Evolutionary conservation across 2,113 vertebrate genomes (phyloP).

Genomic region (Solea senegalensis): DNA sequence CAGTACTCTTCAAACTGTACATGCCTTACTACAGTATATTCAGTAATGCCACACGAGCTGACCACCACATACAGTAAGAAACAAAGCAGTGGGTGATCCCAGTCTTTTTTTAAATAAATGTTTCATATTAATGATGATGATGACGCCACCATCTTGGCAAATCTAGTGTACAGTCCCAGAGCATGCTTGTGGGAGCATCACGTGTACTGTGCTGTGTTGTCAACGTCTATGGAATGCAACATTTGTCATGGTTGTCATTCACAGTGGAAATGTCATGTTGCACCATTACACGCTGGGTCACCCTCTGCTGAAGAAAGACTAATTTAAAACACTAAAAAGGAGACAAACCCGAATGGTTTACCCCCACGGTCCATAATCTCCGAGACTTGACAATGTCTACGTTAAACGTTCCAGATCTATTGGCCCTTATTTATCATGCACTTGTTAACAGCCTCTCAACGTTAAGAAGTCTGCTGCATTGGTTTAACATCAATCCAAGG

Average conservation of each 20-base stretch:
- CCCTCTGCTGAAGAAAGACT: slow-evolving; percentile 43
- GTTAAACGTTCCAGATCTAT: too few relatives aligned
- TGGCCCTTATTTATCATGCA: slow-evolving; percentile 68
- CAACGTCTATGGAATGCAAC: slow-evolving; percentile 79
- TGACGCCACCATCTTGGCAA: slow-evolving; percentile 56
- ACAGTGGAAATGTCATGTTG: slow-evolving; percentile 65
- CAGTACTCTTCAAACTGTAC: slow-evolving; percentile 68
- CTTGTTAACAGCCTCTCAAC: slow-evolving; percentile 1
- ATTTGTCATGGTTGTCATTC: slow-evolving; percentile 73
- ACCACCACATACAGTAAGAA: slow-evolving; percentile 29
- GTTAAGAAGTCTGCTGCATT: neutral
- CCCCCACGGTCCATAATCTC: neutral
- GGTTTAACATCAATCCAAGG: slow-evolving; percentile 1
- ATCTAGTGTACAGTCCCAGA: slow-evolving; percentile 76
- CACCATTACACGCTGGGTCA: slow-evolving; percentile 44
- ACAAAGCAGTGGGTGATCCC: slow-evolving; percentile 49
- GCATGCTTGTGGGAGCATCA: slow-evolving; percentile 76
- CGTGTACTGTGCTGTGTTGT: slow-evolving; percentile 79
- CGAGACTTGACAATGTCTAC: too few relatives aligned
- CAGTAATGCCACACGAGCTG: slow-evolving; percentile 53
- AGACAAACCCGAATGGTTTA: slow-evolving; percentile 18
- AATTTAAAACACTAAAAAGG: slow-evolving; percentile 16
- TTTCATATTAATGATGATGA: slow-evolving; percentile 56
- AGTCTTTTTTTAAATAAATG: slow-evolving; percentile 31
- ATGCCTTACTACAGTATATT: slow-evolving; percentile 71